Evolutionary conservation across 2,888 invertebrate species (phyloP).

Genomic region (Cyaniris semiargus): DNA sequence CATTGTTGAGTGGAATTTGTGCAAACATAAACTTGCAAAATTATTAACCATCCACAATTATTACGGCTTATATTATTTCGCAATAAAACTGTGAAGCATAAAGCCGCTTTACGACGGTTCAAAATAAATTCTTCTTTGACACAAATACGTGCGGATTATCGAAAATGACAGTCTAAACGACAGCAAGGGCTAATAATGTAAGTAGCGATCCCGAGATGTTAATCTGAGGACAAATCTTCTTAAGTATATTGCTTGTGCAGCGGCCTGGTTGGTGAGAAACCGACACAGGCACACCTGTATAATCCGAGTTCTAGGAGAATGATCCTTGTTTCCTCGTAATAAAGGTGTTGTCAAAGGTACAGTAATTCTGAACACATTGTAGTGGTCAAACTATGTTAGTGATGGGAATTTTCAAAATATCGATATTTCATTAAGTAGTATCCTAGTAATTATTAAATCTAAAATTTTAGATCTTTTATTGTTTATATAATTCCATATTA

Average conservation of each 20-base stretch:
- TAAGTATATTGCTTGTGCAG: constrained; percentile 49
- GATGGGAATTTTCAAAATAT: constrained; percentile 42
- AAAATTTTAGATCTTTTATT: neutral
- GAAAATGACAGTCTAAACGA: constrained; percentile 40
- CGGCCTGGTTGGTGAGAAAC: constrained; percentile 63
- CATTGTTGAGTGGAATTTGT: neutral
- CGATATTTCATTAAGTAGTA: neutral
- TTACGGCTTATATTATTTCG: constrained; percentile 10
- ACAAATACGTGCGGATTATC: constrained; percentile 42
- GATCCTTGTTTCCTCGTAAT: neutral
- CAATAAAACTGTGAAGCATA: constrained; percentile 6
- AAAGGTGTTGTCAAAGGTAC: neutral
- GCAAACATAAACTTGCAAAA: neutral
- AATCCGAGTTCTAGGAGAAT: neutral
- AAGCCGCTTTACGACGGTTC: constrained; percentile 14
- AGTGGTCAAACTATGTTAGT: constrained; percentile 61
- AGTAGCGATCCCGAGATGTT: constrained; percentile 47
- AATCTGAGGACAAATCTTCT: constrained; percentile 62
- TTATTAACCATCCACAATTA: constrained; percentile 4
- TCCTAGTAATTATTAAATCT: neutral
- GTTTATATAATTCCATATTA: neutral
- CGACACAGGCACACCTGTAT: constrained; percentile 61
- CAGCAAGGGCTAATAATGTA: constrained; percentile 39
- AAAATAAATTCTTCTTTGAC: constrained; percentile 34
- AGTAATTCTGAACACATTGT: constrained; percentile 43